Conservation (phyloP, 2,113 vertebrate genomes). For the Salminus brasiliensis region DNA sequence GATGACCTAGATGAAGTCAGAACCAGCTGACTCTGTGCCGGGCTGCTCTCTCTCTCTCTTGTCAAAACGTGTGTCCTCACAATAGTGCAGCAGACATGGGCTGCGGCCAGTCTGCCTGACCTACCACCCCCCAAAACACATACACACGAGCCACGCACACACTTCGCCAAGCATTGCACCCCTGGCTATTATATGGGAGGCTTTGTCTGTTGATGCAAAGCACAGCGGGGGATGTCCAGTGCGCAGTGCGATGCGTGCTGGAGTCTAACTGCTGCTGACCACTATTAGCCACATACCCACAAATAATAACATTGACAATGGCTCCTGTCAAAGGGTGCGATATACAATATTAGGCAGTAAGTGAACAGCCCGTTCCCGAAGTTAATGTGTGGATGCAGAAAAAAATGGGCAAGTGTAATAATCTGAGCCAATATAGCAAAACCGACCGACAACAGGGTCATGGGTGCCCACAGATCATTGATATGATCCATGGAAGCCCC, state of each 20-base stretch:
- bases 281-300: not conserved
- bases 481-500: too few species aligned
- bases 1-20: conserved; percentile 61
- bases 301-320: not conserved
- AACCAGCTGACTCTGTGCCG: conserved; percentile 50
- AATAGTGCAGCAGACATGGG: conserved; percentile 32
- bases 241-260: not conserved
- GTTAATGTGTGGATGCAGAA: too few species aligned
- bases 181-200: conserved; percentile 21
- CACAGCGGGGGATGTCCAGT: conserved; percentile 13
- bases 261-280: not conserved
- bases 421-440: too few species aligned
- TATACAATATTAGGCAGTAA: too few species aligned
- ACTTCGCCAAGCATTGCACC: not conserved
- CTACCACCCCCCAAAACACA: not conserved
- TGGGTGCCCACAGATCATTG: too few species aligned
- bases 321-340: too few species aligned
- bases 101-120: not conserved
- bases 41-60: conserved; percentile 26
- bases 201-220: conserved; percentile 43
- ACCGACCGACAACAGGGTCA: too few species aligned
- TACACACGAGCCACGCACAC: conserved; percentile 11
- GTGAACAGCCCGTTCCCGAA: too few species aligned
- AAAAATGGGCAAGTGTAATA: too few species aligned
- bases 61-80: conserved; percentile 32